Conservation (phyloP, 2,113 vertebrate genomes). For the Cephalopholis sonnerati region DNA sequence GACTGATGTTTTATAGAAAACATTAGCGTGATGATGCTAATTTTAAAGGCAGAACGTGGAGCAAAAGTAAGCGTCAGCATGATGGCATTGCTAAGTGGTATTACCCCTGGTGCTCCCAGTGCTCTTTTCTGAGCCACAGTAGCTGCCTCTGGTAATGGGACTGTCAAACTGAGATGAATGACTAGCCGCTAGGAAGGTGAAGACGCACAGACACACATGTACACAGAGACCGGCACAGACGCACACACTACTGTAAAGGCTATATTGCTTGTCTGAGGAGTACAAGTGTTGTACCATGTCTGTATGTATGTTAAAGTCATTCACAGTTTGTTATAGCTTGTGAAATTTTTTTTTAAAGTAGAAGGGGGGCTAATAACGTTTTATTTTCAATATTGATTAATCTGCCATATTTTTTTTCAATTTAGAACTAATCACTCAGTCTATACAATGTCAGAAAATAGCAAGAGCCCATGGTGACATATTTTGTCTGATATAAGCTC, state of each 20-base stretch:
- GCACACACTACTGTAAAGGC: constrained; percentile 42
- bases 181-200: constrained; percentile 71
- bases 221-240: constrained; percentile 2
- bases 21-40: constrained; percentile 61
- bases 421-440: neutral
- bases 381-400: neutral
- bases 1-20: constrained; percentile 26
- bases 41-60: constrained; percentile 44
- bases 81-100: constrained; percentile 71
- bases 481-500: neutral
- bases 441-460: neutral
- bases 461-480: neutral
- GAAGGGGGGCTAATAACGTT: neutral
- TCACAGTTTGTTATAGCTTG: too few relatives aligned
- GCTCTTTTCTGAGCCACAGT: constrained; percentile 76
- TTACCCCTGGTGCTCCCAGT: constrained; percentile 72
- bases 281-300: neutral
- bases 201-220: constrained; percentile 46
- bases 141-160: constrained; percentile 79
- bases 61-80: constrained; percentile 50
- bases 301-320: neutral
- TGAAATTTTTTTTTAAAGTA: neutral
- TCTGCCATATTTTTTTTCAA: neutral
- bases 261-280: constrained; percentile 17
- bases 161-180: constrained; percentile 82